Evolutionary conservation across 2,797 vertebrate genomes (phyloP), one percentile per base, ranked within the genome.

Genomic region (Lepus townsendii): DNA sequence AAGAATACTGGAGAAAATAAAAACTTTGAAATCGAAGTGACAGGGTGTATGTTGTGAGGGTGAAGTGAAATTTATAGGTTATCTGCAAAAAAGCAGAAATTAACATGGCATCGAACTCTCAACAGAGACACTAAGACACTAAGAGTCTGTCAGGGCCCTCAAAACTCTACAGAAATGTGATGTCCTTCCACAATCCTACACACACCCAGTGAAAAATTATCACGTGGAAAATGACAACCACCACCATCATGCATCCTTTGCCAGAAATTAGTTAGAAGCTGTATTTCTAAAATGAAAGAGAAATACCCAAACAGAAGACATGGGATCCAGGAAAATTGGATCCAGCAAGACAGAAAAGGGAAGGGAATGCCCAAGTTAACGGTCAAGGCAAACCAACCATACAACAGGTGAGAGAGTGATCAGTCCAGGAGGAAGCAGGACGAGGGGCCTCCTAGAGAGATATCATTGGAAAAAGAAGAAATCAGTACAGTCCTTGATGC

Each of bases 211-310:
- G 27, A 30, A 19, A 62, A 30, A 7, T 38, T 30, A 5, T 3
- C 24, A 7, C 17, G 13, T 14, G 26, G 77, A 13, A 3, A 7
- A 20, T 35, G n/a, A 66, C 16, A n/a, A 24, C 24, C 38, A 62
- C 42, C 26, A 9, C 10, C n/a, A 32, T 2, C 2, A 16, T 16
- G 57, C 11, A 47, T 80, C 5, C 10, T 38, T 79, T 86, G 62
- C 9, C n/a, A 68, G 12, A 38, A 60, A 80, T 60, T 68, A 65
- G 26, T 10, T 30, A 35, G 5, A 68, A 68, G n/a, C 1, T 62
- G 16, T n/a, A 24, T 7, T 92, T 30, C n/a, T 68, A 57, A 83
- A 95, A 50, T 14, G 42, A 86, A 20, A 85, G n/a, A 73, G 72
- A 42, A 52, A 79, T 54, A 52, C 7, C 0, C 7, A 79, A 80